Evolutionary conservation across 2,888 invertebrate genomes (phyloP).

Genomic region (Tinea pellionella): DNA sequence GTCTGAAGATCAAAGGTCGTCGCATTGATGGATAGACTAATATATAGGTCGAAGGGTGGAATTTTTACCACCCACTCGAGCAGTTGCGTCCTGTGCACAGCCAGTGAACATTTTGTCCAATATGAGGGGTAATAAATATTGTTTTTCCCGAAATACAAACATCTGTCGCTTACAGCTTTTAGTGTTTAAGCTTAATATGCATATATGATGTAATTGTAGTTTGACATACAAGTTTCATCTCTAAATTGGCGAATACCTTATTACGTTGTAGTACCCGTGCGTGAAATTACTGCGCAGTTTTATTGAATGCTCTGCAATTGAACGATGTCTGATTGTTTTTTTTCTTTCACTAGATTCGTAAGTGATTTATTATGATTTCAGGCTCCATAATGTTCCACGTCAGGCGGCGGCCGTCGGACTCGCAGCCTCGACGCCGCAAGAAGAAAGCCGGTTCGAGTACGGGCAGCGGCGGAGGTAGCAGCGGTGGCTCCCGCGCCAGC

Average conservation of each 20-base stretch:
- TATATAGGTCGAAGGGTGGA: slow-evolving; percentile 4
- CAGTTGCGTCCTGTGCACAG: slow-evolving; percentile 7
- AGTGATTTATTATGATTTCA: slow-evolving; percentile 35
- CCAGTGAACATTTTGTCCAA: background rate
- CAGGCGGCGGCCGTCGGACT: slow-evolving; percentile 90
- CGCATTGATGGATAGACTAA: slow-evolving; percentile 6
- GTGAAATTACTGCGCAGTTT: background rate
- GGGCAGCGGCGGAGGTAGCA: slow-evolving; percentile 57
- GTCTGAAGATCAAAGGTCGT: background rate
- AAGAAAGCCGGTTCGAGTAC: slow-evolving; percentile 74
- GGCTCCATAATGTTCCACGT: slow-evolving; percentile 99
- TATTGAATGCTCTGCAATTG: background rate
- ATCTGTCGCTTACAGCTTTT: background rate
- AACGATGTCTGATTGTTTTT: background rate
- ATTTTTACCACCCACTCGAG: slow-evolving; percentile 3
- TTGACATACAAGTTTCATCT: background rate
- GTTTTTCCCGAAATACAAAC: background rate
- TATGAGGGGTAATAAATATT: slow-evolving; percentile 5
- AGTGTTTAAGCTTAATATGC: background rate
- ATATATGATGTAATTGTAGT: background rate
- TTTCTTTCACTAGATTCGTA: no score
- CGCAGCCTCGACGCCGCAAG: slow-evolving; percentile 89
- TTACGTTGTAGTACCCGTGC: background rate
- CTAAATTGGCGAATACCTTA: background rate
- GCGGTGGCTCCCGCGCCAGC: slow-evolving; percentile 55